These are phyloP conservation scores for Palythoa caribaeorum DNA, from an alignment of 92 coral and sea anemone genomes.

Conservation along the genomic window DNA sequence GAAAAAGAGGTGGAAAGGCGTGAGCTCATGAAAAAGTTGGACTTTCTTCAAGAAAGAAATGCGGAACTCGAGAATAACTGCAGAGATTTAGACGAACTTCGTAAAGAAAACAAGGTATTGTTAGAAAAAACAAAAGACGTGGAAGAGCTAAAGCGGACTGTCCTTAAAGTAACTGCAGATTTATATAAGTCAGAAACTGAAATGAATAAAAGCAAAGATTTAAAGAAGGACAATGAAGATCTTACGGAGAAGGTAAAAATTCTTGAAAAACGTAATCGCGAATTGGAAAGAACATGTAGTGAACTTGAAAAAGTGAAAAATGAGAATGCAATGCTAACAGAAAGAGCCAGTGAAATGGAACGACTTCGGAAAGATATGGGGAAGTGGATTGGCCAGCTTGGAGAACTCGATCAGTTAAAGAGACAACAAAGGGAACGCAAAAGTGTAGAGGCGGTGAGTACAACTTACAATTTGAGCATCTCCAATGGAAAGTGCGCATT, in stretches of 20 bases:
- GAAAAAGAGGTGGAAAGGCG: constrained; percentile 62
- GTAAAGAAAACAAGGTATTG: constrained; percentile 23
- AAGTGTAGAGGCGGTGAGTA: constrained; percentile 77
- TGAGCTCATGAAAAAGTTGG: constrained; percentile 44
- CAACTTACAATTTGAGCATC: not conserved
- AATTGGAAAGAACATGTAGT: constrained; percentile 8
- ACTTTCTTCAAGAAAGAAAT: constrained; percentile 66
- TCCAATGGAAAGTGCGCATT: too few relatives aligned
- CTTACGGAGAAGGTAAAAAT: not conserved
- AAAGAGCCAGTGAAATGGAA: constrained; percentile 71
- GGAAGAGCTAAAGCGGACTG: constrained; percentile 55
- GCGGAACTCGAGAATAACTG: constrained; percentile 67
- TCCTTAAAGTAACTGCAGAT: constrained; percentile 37
- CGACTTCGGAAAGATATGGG: constrained; percentile 63
- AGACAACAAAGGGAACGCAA: constrained; percentile 63
- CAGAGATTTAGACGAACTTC: constrained; percentile 63
- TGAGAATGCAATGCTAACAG: constrained; percentile 74
- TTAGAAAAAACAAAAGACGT: constrained; percentile 56
- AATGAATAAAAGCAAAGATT: not conserved
- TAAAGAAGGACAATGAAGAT: constrained; percentile 10
- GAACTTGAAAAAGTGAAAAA: constrained; percentile 40
- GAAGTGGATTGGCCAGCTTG: constrained; percentile 65
- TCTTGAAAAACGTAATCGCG: constrained; percentile 23
- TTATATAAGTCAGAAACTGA: constrained; percentile 26
- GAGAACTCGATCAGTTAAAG: constrained; percentile 69